A percentile compares a stretch with the other conserved stretches of the same genome.
These are phyloP conservation scores for Tinea pellionella DNA, from an alignment of 2,888 invertebrate species.

Conservation along the genomic window DNA sequence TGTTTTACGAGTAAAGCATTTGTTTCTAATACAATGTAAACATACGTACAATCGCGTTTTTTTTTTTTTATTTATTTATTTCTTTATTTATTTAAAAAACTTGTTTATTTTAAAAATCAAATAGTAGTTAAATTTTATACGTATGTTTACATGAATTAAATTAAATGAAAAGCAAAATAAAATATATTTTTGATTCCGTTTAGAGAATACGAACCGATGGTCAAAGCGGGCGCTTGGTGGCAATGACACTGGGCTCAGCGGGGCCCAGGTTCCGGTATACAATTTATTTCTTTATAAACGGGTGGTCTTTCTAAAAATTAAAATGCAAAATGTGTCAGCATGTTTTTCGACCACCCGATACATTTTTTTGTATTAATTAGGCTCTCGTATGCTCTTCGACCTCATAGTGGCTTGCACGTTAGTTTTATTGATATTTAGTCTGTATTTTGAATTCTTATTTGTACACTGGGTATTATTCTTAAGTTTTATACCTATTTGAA, in stretches of 20 bases:
- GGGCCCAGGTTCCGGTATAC: slow-evolving; percentile 36
- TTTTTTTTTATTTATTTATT: not conserved
- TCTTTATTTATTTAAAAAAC: not conserved
- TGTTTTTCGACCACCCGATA: slow-evolving; percentile 1
- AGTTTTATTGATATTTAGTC: slow-evolving; percentile 11
- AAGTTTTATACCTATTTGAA: not conserved
- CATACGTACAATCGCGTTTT: not conserved
- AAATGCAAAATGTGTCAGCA: not conserved
- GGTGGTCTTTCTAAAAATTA: not conserved
- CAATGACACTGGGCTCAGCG: slow-evolving; percentile 39
- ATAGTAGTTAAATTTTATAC: not conserved
- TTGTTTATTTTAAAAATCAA: not conserved
- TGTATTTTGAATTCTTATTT: not conserved
- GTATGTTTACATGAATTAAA: not conserved
- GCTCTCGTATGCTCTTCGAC: slow-evolving; percentile 31
- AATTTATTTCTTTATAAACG: not conserved
- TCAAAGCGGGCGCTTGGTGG: slow-evolving; percentile 41
- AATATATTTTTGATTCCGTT: slow-evolving; percentile 1
- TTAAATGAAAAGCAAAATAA: not conserved
- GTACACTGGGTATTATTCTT: not conserved
- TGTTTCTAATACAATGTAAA: not conserved
- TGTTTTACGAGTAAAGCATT: not conserved
- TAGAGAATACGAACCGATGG: slow-evolving; percentile 57
- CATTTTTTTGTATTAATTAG: not conserved
- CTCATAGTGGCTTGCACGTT: slow-evolving; percentile 31